Evolutionary conservation across 1,140 invertebrate genomes (phyloP), one percentile per base, ranked within the genome.

Genomic region (Diabrotica undecimpunctata): DNA sequence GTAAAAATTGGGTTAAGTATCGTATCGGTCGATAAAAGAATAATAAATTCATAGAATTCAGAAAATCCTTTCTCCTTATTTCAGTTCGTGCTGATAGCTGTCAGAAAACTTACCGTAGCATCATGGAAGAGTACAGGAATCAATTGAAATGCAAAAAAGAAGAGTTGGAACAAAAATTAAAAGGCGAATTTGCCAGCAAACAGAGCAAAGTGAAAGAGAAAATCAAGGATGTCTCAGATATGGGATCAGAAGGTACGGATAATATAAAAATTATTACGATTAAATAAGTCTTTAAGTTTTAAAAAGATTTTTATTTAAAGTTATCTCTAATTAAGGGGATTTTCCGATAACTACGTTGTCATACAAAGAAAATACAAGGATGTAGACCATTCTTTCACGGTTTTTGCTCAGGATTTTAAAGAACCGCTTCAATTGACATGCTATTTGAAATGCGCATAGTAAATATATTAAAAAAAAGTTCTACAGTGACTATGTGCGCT

Each of bases 81-180:
- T 51, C 12, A 9, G 46, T 10, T 9, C 9, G 46, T 5, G 46
- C 46, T 51, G 46, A 51, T 2, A 51, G 46, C 46, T 10, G 46
- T 51, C 46, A 12, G 46, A 51, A 51, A 51, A 51, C 12, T 8
- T 46, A n/a, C 4, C n/a, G 41, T 14, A 7, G 35, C 9, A 74
- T 68, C 54, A 72, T 77, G 68, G 71, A 73, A 46, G 67, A 77
- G 38, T 77, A 74, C 59, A 74, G 74, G 64, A 60, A 71, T 46
- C 68, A 75, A 64, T 54, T 76, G 12, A 46, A 69, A 56, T 62
- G 67, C 12, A 73, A 73, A 67, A 66, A 55, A 36, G 72, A 68
- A 60, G 61, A 70, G 50, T 39, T 74, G 39, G 72, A 68, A 63
- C 60, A 67, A 38, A 68, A 66, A 66, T 10, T 72, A 5, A 64